Base-by-base conservation (phyloP, 2,888 invertebrate species). In the Cryptocheilus praepositus region DNA sequence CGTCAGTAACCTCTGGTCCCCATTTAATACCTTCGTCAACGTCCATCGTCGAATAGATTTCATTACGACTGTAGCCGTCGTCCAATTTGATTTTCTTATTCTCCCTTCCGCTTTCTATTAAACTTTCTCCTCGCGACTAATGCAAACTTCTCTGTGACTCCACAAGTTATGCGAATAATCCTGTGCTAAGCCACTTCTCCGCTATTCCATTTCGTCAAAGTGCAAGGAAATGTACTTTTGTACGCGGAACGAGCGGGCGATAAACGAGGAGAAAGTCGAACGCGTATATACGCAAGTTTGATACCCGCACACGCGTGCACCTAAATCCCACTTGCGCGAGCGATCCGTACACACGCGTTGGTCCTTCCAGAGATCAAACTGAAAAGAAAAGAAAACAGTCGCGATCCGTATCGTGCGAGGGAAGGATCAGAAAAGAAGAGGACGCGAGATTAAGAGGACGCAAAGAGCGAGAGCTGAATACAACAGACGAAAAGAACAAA, bases 131-230 rank as follows among this genome's bases (percentile, higher is more conserved):
- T 11, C 11, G 36, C 36, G 11, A 36, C 11, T 11, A 11, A 11
- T 11, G 36, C 36, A 7, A 11, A 36, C 11, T 11, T 1, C 11
- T 11, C 11, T 1, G 36, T 11, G 36, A 36, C 36, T 36, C 13
- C 13, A 11, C 8, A 36, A 36, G 11, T 36, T 36, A 11, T 36
- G 11, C 36, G 36, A 36, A 36, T 36, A 11, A 36, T 36, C 11
- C 36, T 36, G 36, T 8, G 36, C 11, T 11, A 11, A 36, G 36
- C 61, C 71, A 75, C 75, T 71, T 70, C 67, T 71, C 82, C 79
- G 81, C 76, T 74, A 78, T 70, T 81, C 74, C 79, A 81, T 80
- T 81, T 76, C 72, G 73, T 69, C 76, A 73, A 77, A 82, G 81
- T 36, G 36, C 76, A 81, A 79, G 80, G 76, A 77, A 72, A 65